Evolutionary conservation across 1,140 invertebrate genomes (phyloP).

Genomic region (Brachionus asplanchnoidis): DNA sequence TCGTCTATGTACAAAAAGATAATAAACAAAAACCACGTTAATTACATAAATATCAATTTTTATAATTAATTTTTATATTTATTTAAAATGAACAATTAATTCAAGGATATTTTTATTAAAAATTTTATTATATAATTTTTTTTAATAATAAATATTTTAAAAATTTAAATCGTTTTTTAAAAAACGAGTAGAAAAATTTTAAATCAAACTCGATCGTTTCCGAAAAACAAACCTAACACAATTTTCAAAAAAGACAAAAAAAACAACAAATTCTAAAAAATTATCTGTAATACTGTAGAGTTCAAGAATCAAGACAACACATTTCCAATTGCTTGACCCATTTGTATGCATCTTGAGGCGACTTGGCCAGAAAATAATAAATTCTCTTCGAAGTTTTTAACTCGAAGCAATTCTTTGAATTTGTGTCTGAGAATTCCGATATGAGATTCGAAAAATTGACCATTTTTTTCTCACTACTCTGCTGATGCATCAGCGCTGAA

Average conservation of each 20-base stretch:
- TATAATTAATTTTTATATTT: neutral
- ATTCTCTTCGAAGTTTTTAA: conserved; percentile 28
- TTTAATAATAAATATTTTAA: neutral
- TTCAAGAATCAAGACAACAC: conserved; percentile 28
- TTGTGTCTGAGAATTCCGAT: neutral
- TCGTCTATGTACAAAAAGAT: too few species aligned
- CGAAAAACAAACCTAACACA: neutral
- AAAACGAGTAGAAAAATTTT: neutral
- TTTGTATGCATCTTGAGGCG: conserved; percentile 34
- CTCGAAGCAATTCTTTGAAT: conserved; percentile 28
- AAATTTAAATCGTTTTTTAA: conserved; percentile 14
- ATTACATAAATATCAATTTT: too few species aligned
- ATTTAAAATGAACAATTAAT: neutral
- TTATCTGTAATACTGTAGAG: neutral
- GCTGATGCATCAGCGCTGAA: neutral
- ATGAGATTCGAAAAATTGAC: conserved; percentile 8
- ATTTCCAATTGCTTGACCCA: conserved; percentile 41
- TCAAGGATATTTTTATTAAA: neutral
- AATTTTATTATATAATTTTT: neutral
- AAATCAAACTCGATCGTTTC: neutral
- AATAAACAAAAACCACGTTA: too few species aligned
- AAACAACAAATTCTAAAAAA: neutral
- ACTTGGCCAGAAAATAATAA: conserved; percentile 28
- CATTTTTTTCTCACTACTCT: neutral
- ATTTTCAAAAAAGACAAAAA: neutral